Conservation (phyloP, 2,888 invertebrate species). For the Hemicrepidius hirtus region DNA sequence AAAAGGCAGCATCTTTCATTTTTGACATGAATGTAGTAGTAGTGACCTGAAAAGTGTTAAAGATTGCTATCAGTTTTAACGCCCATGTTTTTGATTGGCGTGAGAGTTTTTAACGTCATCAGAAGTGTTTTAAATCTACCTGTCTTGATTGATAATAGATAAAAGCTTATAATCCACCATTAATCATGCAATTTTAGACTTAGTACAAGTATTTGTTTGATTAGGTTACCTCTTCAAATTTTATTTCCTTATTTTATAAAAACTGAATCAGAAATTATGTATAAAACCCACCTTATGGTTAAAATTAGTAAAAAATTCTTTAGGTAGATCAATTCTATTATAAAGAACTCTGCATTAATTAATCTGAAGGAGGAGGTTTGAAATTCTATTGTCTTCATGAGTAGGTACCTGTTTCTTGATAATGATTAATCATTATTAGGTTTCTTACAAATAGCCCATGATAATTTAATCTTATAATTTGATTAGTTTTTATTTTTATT, state of each 20-base stretch:
- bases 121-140: slow-evolving; percentile 29
- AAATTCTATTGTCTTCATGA: slow-evolving; percentile 22
- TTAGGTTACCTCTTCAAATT: too few species aligned
- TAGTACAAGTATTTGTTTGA: too few species aligned
- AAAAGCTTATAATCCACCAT: neutral
- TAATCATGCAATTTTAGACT: neutral
- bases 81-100: slow-evolving; percentile 43
- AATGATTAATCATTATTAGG: slow-evolving; percentile 20
- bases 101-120: slow-evolving; percentile 42
- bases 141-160: slow-evolving; percentile 16
- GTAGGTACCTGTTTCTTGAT: slow-evolving; percentile 9
- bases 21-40: slow-evolving; percentile 26
- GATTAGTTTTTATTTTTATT: neutral
- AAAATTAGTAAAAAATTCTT: too few species aligned
- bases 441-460: neutral
- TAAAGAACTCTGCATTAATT: slow-evolving; percentile 11
- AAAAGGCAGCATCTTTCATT: slow-evolving; percentile 29
- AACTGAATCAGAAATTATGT: neutral
- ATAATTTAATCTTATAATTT: slow-evolving; percentile 17
- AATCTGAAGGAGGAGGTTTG: slow-evolving; percentile 11
- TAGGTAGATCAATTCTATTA: neutral
- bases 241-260: neutral
- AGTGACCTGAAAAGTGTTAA: slow-evolving; percentile 41
- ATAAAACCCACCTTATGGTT: neutral
- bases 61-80: slow-evolving; percentile 45